These are phyloP conservation scores for Myotis vivesi DNA, from an alignment of 2,797 vertebrate species.

Conservation along the genomic window DNA sequence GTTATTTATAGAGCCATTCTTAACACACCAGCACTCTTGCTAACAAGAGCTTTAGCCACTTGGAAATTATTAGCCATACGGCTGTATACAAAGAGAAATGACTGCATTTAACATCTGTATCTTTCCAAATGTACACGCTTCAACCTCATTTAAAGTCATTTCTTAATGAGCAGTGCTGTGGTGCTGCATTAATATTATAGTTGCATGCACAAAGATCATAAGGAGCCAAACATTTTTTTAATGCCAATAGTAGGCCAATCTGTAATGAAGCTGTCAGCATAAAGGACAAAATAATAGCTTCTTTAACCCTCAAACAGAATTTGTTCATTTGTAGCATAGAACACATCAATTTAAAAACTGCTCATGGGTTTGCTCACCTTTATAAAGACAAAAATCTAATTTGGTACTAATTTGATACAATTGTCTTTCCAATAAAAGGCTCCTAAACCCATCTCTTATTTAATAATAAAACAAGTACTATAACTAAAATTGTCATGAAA, in stretches of 20 bases:
- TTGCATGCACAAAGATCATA: constrained; percentile 85
- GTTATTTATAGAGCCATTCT: constrained; percentile 87
- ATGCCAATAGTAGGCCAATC: constrained; percentile 87
- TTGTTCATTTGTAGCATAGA: constrained; percentile 85
- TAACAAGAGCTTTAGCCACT: constrained; percentile 88
- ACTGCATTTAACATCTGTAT: constrained; percentile 88
- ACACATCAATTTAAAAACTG: constrained; percentile 87
- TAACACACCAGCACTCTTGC: constrained; percentile 86
- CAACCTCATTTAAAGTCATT: constrained; percentile 86
- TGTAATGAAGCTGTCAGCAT: constrained; percentile 87
- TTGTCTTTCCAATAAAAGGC: constrained; percentile 87
- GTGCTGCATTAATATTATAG: constrained; percentile 86
- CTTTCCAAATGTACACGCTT: constrained; percentile 85
- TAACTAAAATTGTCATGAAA: constrained; percentile 85
- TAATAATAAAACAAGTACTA: constrained; percentile 86
- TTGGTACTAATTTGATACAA: constrained; percentile 88
- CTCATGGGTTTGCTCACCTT: constrained; percentile 88
- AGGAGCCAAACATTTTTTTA: constrained; percentile 87
- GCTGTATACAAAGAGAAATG: constrained; percentile 83
- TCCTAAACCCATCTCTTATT: constrained; percentile 86
- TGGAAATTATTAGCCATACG: constrained; percentile 87
- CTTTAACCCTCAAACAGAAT: constrained; percentile 88
- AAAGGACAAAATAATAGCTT: constrained; percentile 89
- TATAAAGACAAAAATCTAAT: constrained; percentile 89
- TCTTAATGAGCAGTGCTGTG: constrained; percentile 86